Evolutionary conservation across 30 jellyfish, hydroid and myxozoan genomes (phyloP).

Genomic region (Aurelia aurita): DNA sequence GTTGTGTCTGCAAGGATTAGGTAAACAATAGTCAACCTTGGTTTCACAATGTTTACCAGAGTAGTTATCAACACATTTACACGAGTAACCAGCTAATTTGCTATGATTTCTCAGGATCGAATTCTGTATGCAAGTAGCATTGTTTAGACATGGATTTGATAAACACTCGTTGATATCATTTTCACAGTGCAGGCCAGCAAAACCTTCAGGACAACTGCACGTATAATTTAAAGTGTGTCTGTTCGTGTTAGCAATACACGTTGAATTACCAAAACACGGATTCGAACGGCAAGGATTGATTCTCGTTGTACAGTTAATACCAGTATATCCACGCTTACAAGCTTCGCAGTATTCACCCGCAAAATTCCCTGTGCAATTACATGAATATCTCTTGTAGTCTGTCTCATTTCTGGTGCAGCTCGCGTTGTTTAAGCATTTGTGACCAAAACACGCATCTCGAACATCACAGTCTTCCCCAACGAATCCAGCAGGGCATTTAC

Average conservation of each 20-base stretch:
- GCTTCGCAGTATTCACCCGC: slow-evolving; percentile 45
- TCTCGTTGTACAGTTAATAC: slow-evolving; percentile 41
- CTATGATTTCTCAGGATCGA: slow-evolving; percentile 11
- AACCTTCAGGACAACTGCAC: slow-evolving; percentile 46
- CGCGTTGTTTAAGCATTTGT: slow-evolving; percentile 47
- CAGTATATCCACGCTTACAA: slow-evolving; percentile 61
- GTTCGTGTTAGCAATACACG: background rate
- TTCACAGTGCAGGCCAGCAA: slow-evolving; percentile 33
- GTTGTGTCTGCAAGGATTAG: slow-evolving; percentile 41
- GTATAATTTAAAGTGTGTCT: background rate
- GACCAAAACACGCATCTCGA: slow-evolving; percentile 28
- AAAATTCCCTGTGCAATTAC: slow-evolving; percentile 58
- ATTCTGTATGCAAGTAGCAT: slow-evolving; percentile 49
- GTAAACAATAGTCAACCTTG: slow-evolving; percentile 12
- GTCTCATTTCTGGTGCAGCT: slow-evolving; percentile 36
- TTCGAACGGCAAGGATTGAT: slow-evolving; percentile 53
- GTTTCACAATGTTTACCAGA: slow-evolving; percentile 26
- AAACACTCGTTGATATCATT: slow-evolving; percentile 22
- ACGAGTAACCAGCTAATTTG: slow-evolving; percentile 21
- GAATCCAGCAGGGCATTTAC: slow-evolving; percentile 51
- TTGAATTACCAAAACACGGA: slow-evolving; percentile 59
- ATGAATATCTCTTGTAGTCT: background rate
- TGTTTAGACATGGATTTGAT: slow-evolving; percentile 44
- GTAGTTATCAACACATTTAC: slow-evolving; percentile 14
- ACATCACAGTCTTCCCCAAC: slow-evolving; percentile 33